Evolutionary conservation across 1,140 invertebrate genomes (phyloP).

Genomic region (Heliconius himera): DNA sequence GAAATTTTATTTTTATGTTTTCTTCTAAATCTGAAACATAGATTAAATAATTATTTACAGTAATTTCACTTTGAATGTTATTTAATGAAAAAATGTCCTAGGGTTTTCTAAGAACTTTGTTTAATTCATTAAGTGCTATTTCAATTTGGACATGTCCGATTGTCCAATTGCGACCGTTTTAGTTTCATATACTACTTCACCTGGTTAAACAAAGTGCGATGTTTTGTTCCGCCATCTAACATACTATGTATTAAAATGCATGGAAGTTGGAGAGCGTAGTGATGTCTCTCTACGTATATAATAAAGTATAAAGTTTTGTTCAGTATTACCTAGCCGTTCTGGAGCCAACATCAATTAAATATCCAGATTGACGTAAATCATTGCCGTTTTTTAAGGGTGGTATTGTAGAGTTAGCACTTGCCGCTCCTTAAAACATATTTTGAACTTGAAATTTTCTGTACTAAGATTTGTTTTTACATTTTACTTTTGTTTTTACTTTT

Average conservation of each 20-base stretch:
- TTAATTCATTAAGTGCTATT: too few species aligned
- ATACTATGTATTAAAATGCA: neutral
- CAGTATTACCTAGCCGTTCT: conserved; percentile 67
- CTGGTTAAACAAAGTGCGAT: too few species aligned
- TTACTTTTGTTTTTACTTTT: too few species aligned
- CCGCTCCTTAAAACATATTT: conserved; percentile 48
- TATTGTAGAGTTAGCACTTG: conserved; percentile 53
- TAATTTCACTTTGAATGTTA: neutral
- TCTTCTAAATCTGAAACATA: conserved; percentile 79
- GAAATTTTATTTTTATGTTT: conserved; percentile 80
- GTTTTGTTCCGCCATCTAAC: too few species aligned
- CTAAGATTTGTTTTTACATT: neutral
- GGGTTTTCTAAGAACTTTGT: too few species aligned
- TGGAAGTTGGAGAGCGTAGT: too few species aligned
- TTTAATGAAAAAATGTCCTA: neutral
- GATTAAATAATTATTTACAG: neutral
- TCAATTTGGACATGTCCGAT: too few species aligned
- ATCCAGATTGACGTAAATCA: conserved; percentile 66
- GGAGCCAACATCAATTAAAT: conserved; percentile 76
- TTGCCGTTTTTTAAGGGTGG: conserved; percentile 71
- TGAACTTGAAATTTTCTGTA: neutral
- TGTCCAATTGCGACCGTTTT: too few species aligned
- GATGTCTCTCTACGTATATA: too few species aligned
- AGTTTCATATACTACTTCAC: too few species aligned
- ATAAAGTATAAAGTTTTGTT: too few species aligned